Conservation (phyloP, 1,140 invertebrate species). For the Drosophila leontia region DNA sequence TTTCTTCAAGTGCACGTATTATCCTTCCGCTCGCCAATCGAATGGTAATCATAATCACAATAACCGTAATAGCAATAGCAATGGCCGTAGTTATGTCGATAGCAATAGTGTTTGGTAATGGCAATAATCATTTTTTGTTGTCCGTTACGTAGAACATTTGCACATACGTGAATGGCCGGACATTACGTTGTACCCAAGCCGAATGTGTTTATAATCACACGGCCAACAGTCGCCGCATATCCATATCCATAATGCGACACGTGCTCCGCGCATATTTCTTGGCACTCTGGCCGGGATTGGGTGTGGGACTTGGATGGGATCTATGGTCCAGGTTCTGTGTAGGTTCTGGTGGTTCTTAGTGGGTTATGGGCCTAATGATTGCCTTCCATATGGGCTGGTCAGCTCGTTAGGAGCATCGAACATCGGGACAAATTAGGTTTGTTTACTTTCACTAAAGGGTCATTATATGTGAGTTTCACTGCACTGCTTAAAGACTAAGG, state of each 20-base stretch:
- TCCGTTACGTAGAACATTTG: conserved; percentile 67
- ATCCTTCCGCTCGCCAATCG: conserved; percentile 57
- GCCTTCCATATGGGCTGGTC: conserved; percentile 27
- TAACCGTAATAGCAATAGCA: conserved; percentile 72
- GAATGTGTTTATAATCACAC: conserved; percentile 80
- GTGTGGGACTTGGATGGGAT: conserved; percentile 15
- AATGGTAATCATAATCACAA: conserved; percentile 83
- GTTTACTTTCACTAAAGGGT: conserved; percentile 21
- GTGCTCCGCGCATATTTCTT: conserved; percentile 74
- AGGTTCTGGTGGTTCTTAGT: conserved; percentile 20
- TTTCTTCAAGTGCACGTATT: conserved; percentile 17
- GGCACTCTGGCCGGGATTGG: conserved; percentile 42
- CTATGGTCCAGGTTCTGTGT: background rate
- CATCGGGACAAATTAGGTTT: conserved; percentile 24
- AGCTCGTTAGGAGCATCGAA: conserved; percentile 47
- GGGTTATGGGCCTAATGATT: conserved; percentile 68
- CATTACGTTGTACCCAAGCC: conserved; percentile 46
- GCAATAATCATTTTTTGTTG: conserved; percentile 77
- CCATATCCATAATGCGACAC: conserved; percentile 71
- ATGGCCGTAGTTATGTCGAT: conserved; percentile 67
- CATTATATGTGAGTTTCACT: conserved; percentile 65
- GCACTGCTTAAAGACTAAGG: conserved; percentile 36
- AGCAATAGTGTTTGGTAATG: conserved; percentile 60
- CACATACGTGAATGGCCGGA: conserved; percentile 74
- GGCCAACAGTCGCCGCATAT: conserved; percentile 58